These are phyloP conservation scores for Rousettus leschenaultii DNA, from an alignment of 2,113 vertebrate genomes.

Conservation along the genomic window DNA sequence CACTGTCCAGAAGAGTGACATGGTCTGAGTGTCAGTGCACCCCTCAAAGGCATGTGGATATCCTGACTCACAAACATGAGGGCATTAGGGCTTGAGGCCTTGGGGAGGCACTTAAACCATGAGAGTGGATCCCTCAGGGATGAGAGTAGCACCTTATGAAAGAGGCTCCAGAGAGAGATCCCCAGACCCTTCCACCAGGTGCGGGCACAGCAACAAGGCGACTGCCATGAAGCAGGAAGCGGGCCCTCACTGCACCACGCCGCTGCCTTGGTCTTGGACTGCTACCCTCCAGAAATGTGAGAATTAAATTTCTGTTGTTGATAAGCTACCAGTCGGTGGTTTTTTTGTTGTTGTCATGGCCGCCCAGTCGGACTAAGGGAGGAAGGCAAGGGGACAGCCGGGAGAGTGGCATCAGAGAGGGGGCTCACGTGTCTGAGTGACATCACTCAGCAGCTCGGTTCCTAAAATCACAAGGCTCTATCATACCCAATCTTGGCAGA, in stretches of 20 bases:
- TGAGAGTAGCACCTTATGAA: not conserved
- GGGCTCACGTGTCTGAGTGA: not conserved
- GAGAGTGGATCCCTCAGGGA: not conserved
- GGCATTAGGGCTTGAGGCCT: not conserved
- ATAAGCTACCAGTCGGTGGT: too few species aligned
- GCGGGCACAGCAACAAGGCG: too few species aligned
- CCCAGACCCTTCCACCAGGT: too few species aligned
- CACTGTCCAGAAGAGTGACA: not conserved
- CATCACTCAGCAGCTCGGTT: not conserved
- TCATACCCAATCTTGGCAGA: not conserved
- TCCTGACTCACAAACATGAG: not conserved
- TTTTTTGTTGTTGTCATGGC: too few species aligned
- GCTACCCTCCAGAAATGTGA: too few species aligned
- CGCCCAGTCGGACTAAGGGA: not conserved
- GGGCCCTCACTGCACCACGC: too few species aligned
- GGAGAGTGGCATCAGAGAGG: not conserved
- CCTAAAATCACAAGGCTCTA: not conserved
- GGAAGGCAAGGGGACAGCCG: not conserved
- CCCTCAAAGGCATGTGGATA: not conserved
- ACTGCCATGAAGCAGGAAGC: too few species aligned
- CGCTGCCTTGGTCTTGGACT: too few species aligned
- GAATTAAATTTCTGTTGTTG: too few species aligned
- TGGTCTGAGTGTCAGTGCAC: not conserved
- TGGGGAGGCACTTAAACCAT: not conserved
- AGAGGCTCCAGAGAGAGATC: not conserved